Evolutionary conservation across 1,140 invertebrate genomes (phyloP).

Genomic region (Drosophila albomicans): DNA sequence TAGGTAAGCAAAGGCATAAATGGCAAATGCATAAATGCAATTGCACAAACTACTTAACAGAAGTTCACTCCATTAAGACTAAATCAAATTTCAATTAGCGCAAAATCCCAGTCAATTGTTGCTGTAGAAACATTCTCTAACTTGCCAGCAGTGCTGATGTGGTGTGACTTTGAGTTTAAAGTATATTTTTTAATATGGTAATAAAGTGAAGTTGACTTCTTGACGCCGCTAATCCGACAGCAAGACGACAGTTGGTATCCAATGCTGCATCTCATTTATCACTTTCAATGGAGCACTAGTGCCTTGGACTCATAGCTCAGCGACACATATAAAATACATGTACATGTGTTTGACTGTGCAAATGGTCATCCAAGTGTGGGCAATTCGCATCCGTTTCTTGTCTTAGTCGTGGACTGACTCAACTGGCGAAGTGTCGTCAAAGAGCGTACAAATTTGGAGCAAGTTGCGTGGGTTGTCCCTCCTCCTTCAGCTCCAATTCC

Average conservation of each 20-base stretch:
- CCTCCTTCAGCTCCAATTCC: conserved; percentile 14
- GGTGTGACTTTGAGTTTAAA: neutral
- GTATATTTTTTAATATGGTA: conserved; percentile 73
- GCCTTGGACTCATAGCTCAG: conserved; percentile 38
- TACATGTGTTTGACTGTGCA: conserved; percentile 25
- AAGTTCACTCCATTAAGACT: conserved; percentile 63
- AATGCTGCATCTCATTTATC: conserved; percentile 68
- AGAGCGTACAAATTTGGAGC: conserved; percentile 54
- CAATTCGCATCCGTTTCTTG: conserved; percentile 11
- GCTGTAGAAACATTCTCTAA: conserved; percentile 13
- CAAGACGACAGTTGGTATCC: conserved; percentile 33
- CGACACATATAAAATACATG: conserved; percentile 23
- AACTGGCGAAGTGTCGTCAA: conserved; percentile 10
- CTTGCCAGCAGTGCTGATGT: conserved; percentile 9
- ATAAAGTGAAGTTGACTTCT: conserved; percentile 63
- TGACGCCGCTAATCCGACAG: conserved; percentile 53
- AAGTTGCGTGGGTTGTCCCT: conserved; percentile 55
- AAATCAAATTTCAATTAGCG: conserved; percentile 64
- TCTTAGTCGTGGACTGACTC: conserved; percentile 5
- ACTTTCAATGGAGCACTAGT: conserved; percentile 15
- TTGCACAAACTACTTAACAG: conserved; percentile 1
- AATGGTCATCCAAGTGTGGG: conserved; percentile 44
- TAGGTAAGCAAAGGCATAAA: conserved; percentile 11
- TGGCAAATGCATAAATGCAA: too few relatives aligned
- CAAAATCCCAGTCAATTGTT: conserved; percentile 23